Conservation (phyloP, 2,888 invertebrate genomes). For the Dromius quadrimaculatus region DNA sequence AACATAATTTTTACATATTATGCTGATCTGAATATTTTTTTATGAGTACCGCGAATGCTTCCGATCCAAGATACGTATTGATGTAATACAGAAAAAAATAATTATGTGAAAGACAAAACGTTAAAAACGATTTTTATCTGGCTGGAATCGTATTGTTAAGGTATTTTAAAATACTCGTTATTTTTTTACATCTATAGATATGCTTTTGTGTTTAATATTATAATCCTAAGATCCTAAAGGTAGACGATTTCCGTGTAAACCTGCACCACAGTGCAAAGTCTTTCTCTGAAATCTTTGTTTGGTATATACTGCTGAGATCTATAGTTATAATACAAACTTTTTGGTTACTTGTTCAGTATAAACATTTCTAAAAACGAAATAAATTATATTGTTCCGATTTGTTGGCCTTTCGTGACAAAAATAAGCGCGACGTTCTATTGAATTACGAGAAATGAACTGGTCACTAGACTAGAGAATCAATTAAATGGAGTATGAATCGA, state of each 20-base stretch:
- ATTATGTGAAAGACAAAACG: constrained; percentile 42
- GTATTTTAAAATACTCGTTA: constrained; percentile 51
- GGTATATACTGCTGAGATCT: constrained; percentile 54
- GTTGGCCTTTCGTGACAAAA: constrained; percentile 44
- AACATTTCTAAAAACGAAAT: constrained; percentile 48
- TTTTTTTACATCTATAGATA: constrained; percentile 52
- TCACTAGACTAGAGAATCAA: constrained; percentile 48
- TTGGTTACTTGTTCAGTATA: constrained; percentile 49
- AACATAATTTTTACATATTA: background rate
- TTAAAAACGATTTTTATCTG: constrained; percentile 48
- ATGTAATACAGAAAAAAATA: constrained; percentile 27
- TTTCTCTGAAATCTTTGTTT: constrained; percentile 50
- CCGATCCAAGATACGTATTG: constrained; percentile 25
- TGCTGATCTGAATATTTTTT: background rate
- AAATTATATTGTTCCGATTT: constrained; percentile 45
- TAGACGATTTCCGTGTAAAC: constrained; percentile 47
- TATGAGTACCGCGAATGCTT: constrained; percentile 7
- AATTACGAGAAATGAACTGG: constrained; percentile 19
- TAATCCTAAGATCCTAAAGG: constrained; percentile 50
- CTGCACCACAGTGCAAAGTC: constrained; percentile 37
- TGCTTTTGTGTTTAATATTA: constrained; percentile 52
- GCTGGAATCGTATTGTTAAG: constrained; percentile 50
- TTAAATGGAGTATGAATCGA: constrained; percentile 42
- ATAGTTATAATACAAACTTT: constrained; percentile 52
- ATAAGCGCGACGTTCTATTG: constrained; percentile 27